Evolutionary conservation across 2,797 vertebrate genomes (phyloP), one percentile per base, ranked within the genome.

Genomic region (Moxostoma hubbsi): DNA sequence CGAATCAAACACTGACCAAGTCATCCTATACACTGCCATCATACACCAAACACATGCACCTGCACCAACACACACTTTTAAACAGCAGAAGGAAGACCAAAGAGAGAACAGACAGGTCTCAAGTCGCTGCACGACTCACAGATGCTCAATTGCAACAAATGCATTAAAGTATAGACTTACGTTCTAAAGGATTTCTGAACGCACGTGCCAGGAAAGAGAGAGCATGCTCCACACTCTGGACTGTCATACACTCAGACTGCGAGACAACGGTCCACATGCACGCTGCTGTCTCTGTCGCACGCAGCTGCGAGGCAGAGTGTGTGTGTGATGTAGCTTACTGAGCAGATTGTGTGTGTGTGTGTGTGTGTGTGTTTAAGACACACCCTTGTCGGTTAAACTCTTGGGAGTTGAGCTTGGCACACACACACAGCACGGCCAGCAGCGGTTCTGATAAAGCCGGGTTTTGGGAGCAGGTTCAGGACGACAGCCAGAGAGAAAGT

Each of bases 381-480:
- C 77, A 85, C 77, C 84, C 87, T 86, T 80, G 75, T 83, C 86
- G 82, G 75, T 82, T 80, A 87, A 88, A 85, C 84, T 86, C 82
- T 75, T 75, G 82, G 83, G 81, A 86, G 73, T 80, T 79, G 63
- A 81, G 84, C 86, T 66, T 51, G 50, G 36, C 57, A 71, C 50
- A 82, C 70, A 82, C 77, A 77, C 57, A 73, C 79, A 79, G 8
- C 85, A 85, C 87, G 91, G 88, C 87, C 87, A 87, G 87, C 85
- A 58, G 58, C 81, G 76, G 79, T 72, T 86, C 80, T 86, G 89
- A 91, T 91, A 89, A 91, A 86, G 82, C 88, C 82, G 83, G 82
- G 88, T 88, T 91, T 85, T 91, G 84, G 88, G 84, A 85, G 84
- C 84, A 83, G 61, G 46, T 87, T 85, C 89, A 74, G 83, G 84